Evolutionary conservation across 2,888 invertebrate species (phyloP).

Genomic region (Colletes collaris): DNA sequence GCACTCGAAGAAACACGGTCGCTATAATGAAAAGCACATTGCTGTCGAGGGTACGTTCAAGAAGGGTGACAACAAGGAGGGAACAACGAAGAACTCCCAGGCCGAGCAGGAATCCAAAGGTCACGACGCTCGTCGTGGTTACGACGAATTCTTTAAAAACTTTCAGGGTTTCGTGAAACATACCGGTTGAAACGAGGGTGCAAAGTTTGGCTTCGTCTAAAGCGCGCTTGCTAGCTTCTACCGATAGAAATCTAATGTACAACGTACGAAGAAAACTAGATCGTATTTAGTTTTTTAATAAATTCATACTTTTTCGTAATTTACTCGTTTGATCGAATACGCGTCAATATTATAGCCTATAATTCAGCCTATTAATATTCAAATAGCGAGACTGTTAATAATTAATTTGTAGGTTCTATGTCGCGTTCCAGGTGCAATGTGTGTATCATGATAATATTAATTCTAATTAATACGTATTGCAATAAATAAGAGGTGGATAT

Average conservation of each 20-base stretch:
- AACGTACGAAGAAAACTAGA: background rate
- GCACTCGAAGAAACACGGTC: slow-evolving; percentile 86
- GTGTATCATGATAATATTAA: background rate
- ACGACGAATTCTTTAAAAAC: slow-evolving; percentile 82
- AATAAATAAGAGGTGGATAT: too few relatives aligned
- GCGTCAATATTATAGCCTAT: too few relatives aligned
- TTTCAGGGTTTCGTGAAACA: slow-evolving; percentile 85
- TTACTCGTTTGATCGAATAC: too few relatives aligned
- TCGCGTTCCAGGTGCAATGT: background rate
- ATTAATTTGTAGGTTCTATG: background rate
- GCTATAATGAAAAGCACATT: slow-evolving; percentile 84
- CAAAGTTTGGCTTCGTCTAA: slow-evolving; percentile 57
- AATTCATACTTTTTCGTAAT: background rate
- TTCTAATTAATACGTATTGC: background rate
- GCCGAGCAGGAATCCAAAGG: slow-evolving; percentile 84
- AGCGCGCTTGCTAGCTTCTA: slow-evolving; percentile 2
- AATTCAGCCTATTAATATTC: too few relatives aligned
- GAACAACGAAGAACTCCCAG: slow-evolving; percentile 85
- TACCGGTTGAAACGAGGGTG: slow-evolving; percentile 84
- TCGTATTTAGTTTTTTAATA: background rate
- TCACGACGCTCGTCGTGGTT: slow-evolving; percentile 85
- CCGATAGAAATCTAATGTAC: background rate
- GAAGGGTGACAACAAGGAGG: slow-evolving; percentile 85
- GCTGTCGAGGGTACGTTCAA: slow-evolving; percentile 85
- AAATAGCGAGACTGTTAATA: too few relatives aligned